Percentiles rank a stretch among this genome's conserved stretches.
phyloP scores from a whole-genome alignment of 2,797 vertebrate species.

The Tangara arthus region DNA sequence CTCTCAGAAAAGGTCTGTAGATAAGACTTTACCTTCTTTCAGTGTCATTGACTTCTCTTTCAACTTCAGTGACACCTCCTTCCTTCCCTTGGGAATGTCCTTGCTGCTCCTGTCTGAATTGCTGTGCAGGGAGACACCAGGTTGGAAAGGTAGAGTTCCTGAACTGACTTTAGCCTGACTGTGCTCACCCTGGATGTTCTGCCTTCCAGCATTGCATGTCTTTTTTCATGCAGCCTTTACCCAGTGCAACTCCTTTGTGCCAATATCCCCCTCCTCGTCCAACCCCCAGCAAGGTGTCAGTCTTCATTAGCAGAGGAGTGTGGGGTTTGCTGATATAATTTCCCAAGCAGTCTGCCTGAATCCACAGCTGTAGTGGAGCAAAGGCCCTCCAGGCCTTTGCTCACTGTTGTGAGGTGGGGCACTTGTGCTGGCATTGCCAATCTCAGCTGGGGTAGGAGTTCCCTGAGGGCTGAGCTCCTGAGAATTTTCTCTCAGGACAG shows the following conservation, averaged over 20 bases:
- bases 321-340: background rate
- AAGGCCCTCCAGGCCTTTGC: background rate
- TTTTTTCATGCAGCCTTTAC: background rate
- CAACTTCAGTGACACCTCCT: background rate
- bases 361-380: background rate
- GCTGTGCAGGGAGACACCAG: background rate
- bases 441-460: background rate
- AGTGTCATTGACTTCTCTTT: background rate
- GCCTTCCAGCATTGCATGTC: background rate
- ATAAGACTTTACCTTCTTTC: background rate
- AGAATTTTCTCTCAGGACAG: background rate
- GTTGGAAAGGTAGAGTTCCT: background rate
- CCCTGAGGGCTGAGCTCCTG: background rate
- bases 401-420: background rate
- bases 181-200: accelerated
- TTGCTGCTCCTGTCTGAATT: background rate
- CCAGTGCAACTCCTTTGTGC: background rate
- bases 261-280: background rate
- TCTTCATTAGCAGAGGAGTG: background rate
- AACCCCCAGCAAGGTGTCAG: background rate
- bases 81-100: background rate
- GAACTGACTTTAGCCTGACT: background rate
- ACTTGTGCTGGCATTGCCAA: accelerated
- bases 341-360: background rate
- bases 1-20: background rate